A percentile compares a stretch with the other conserved stretches of the same genome.
Evolutionary conservation across 2,888 invertebrate species (phyloP).

Genomic region (Phorcus lineatus): DNA sequence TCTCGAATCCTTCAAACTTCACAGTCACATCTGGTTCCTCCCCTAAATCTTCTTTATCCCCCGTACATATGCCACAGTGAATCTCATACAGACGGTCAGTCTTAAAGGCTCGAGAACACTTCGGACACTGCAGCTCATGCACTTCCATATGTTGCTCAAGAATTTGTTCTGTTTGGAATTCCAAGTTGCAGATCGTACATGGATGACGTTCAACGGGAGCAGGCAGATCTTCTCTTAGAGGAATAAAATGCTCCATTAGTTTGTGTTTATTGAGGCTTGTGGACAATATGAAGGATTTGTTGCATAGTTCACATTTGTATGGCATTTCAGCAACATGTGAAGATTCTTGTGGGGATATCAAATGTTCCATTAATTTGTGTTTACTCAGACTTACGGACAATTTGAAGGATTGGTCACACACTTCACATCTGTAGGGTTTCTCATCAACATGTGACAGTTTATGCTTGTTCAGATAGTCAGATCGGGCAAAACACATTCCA

Average conservation of each 20-base stretch:
- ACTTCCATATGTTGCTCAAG: background rate
- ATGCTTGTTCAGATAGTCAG: background rate
- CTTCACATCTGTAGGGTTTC: background rate
- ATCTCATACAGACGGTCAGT: slow-evolving; percentile 1
- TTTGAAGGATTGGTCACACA: slow-evolving; percentile 8
- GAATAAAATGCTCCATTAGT: too few species aligned
- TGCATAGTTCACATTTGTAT: background rate
- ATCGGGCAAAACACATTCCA: background rate
- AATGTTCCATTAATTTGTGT: background rate
- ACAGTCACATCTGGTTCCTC: slow-evolving; percentile 9
- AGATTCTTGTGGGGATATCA: background rate
- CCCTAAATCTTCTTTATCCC: background rate
- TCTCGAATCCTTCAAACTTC: slow-evolving; percentile 16
- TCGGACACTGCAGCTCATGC: background rate
- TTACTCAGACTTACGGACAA: background rate
- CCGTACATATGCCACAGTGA: slow-evolving; percentile 10
- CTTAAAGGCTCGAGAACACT: background rate
- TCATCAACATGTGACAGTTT: background rate
- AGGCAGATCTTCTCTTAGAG: too few species aligned
- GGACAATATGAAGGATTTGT: background rate
- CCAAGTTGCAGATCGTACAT: background rate
- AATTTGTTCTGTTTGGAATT: background rate
- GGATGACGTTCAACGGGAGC: background rate
- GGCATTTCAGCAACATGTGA: background rate
- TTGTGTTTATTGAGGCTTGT: background rate